Evolutionary conservation across 1,140 invertebrate species (phyloP).

Genomic region (Caerostris extrusa): DNA sequence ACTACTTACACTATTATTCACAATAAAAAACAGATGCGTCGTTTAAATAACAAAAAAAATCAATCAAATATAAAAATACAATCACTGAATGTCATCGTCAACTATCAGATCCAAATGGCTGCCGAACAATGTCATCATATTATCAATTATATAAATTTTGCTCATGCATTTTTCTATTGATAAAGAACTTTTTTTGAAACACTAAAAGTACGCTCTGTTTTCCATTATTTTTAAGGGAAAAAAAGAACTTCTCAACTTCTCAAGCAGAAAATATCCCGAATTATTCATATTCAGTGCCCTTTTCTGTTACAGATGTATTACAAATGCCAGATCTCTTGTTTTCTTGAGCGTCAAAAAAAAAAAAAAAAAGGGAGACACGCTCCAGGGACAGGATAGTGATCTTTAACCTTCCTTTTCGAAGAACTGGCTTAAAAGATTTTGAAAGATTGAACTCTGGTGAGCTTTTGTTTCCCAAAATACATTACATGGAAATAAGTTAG

Average conservation of each 20-base stretch:
- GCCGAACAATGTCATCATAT: too few relatives aligned
- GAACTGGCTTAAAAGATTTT: not conserved
- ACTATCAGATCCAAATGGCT: too few relatives aligned
- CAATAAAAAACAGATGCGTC: too few relatives aligned
- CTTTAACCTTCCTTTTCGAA: not conserved
- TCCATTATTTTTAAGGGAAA: not conserved
- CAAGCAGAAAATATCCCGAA: constrained; percentile 1
- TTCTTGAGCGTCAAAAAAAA: not conserved
- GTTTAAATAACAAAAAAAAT: too few relatives aligned
- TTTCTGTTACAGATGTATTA: not conserved
- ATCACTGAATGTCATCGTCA: too few relatives aligned
- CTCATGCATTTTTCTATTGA: too few relatives aligned
- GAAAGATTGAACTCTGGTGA: not conserved
- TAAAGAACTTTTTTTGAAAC: too few relatives aligned
- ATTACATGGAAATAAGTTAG: not conserved
- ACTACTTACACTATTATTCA: too few relatives aligned
- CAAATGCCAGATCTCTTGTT: not conserved
- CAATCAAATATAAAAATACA: too few relatives aligned
- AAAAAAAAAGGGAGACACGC: not conserved
- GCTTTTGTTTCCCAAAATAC: not conserved
- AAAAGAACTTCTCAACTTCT: not conserved
- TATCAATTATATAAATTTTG: too few relatives aligned
- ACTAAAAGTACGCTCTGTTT: too few relatives aligned
- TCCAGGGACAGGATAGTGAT: not conserved
- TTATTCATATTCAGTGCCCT: constrained; percentile 7